Base-by-base conservation (phyloP, 2,797 vertebrate species). In the Smutsia gigantea region DNA sequence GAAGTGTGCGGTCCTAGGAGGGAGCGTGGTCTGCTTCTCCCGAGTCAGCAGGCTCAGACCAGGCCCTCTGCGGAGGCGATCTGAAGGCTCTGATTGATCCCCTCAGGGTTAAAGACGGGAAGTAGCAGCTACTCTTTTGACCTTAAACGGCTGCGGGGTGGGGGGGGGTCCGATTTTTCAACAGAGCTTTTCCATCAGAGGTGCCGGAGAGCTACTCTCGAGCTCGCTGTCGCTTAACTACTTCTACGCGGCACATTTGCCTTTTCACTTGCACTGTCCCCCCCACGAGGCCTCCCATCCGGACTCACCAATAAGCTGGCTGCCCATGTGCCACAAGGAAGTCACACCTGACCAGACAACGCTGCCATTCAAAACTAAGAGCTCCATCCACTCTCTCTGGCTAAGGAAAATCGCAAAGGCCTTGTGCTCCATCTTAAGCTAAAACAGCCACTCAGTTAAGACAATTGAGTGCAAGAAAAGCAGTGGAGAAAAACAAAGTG, bases 61-160 rank as follows among this genome's bases (percentile, higher is more conserved):
- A 1, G 55, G 69, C 11, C 25, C 63, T 53, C 17, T 69, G 61
- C 27, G 74, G n/a, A 53, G 7, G 4, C 11, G 18, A 74, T 42
- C 77, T 63, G 69, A 88, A 51, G 90, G 31, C 69, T 88, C 63
- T 74, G 69, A 94, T 37, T 64, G 90, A 78, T 66, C 63, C 34
- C 77, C 51, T 79, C 69, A 1, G 51, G 63, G 57, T 34, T 83
- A 55, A 88, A 93, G 69, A 91, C 63, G 27, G 69, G n/a, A 75
- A 68, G 37, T 4, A 90, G 59, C 57, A 15, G 82, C 69, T 57
- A 19, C 31, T 57, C 37, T 61, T 68, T 23, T 53, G 71, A 55
- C 57, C 53, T n/a, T 2, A 55, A 74, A 63, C 29, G 63, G 8
- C 75, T 39, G 34, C 18, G 39, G 37, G 37, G 37, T 2, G 37